Base-by-base conservation (phyloP, 1,140 invertebrate genomes). In the Panagrolaimus sp. region DNA sequence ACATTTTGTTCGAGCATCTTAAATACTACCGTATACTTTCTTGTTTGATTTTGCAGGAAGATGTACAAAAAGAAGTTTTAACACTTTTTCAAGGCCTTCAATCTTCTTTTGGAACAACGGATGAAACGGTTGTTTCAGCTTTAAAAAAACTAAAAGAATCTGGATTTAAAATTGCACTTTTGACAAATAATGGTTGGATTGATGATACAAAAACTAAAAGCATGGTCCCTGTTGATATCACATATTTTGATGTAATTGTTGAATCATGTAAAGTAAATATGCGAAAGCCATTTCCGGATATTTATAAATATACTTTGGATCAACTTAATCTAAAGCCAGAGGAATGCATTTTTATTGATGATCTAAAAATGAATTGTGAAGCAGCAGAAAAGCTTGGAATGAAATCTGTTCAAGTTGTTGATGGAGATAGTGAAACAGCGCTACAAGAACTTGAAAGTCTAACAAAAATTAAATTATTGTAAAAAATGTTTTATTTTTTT, bases 241-340 rank as follows among this genome's bases (percentile, higher is more conserved):
- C 45, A 3, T 43, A 66, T 27, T 66, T 66, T 48, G 65, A 66
- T 14, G 65, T 66, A 5, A 38, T 66, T 9, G 65, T 66, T 23
- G 65, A 66, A 27, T 66, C 65, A 38, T 66, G 65, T 27, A 66
- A 66, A 20, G 65, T 66, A 9, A 48, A 48, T n/a, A 25, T 66
- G 43, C 43, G 65, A 4, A 66, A 66, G 7, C 65, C 65, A 0
- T 25, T 43, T 4, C 45, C 65, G 4, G 47, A n/a, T 13, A 66
- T 66, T 16, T 66, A 48, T 25, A 5, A 31, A n/a, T 16, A 42
- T 20, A 47, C 65, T 16, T 13, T 42, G 3, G 65, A 66, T 43
- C 16, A 48, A n/a, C 45, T 66, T 51, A 45, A n/a, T 0, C 1
- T 51, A 13, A 5, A 23, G 23, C 44, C 44, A 3, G 65, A 66